A percentile compares a stretch with the other conserved stretches of the same genome.
Evolutionary conservation across 2,888 invertebrate genomes (phyloP).

Genomic region (Spicauda simplicius): DNA sequence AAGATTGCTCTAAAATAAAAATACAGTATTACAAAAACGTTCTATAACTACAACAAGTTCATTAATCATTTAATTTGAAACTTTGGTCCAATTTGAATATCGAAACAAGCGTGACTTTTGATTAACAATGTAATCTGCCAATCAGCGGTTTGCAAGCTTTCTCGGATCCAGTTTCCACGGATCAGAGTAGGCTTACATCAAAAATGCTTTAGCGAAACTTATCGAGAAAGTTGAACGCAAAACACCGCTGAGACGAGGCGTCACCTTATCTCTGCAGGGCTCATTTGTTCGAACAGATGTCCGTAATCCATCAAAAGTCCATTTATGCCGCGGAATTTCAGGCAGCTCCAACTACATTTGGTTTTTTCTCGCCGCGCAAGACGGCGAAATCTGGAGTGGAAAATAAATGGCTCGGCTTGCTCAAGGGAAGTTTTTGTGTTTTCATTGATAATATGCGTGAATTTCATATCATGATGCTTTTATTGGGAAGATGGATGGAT

Average conservation of each 20-base stretch:
- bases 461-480: background rate
- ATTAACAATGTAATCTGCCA: constrained; percentile 20
- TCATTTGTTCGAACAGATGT: constrained; percentile 43
- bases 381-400: constrained; percentile 31
- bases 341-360: constrained; percentile 29
- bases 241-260: constrained; percentile 38
- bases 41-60: too few relatives aligned
- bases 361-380: constrained; percentile 30
- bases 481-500: background rate
- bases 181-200: constrained; percentile 10
- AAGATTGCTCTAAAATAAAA: too few relatives aligned
- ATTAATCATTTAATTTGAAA: too few relatives aligned
- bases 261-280: constrained; percentile 35
- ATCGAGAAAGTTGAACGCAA: constrained; percentile 25
- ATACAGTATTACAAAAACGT: too few relatives aligned
- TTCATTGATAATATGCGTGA: background rate
- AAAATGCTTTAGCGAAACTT: constrained; percentile 30
- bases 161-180: background rate
- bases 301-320: constrained; percentile 44
- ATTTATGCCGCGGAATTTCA: constrained; percentile 38
- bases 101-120: constrained; percentile 12
- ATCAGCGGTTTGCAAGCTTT: constrained; percentile 18
- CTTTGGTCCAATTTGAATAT: background rate
- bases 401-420: constrained; percentile 30
- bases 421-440: constrained; percentile 16